Base-by-base conservation (phyloP, 2,888 invertebrate genomes). In the Entomobrya proxima region DNA sequence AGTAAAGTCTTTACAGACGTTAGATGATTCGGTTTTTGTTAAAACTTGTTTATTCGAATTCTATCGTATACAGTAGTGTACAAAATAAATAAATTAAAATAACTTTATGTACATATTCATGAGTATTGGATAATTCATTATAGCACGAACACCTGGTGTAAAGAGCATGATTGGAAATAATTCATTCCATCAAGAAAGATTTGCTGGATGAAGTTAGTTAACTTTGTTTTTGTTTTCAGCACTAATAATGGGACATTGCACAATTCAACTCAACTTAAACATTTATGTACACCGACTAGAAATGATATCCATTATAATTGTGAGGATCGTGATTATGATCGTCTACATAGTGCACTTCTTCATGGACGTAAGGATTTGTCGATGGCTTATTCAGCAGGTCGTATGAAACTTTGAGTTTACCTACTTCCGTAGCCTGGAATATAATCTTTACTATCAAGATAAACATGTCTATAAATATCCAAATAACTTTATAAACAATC, bases 401-500 rank as follows among this genome's bases (percentile, higher is more conserved):
- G 37, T 77, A 87, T 1, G 87, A 87, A 50, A 80, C 67, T 47
- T 52, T 85, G 35, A 87, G 76, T 37, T 87, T 64, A 18, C 81
- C 76, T 21, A 85, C 74, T 55, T 87, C 85, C 3, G 85, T 81
- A 6, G 55, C 61, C 64, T 85, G 85, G n/a, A 80, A 87, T 2
- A 76, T 5, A 24, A 87, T 84, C 27, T 76, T 80, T 5, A 87
- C 37, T 18, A 77, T n/a, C 0, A 87, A n/a, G 9, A 64, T 55
- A 27, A 58, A 44, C 61, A 87, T 77, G 9, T 87, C 87, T 27
- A 77, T 77, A n/a, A 87, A 81, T 30, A 81, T 85, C 85, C 85
- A 85, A 27, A 52, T 50, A 4, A 85, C 18, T 35, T 80, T 80
- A 18, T 80, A 76, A 4, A 11, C 61, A 13, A 75, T 32, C 61